phyloP scores from a whole-genome alignment of 2,797 vertebrate species.

The Centropyge bicolor region DNA sequence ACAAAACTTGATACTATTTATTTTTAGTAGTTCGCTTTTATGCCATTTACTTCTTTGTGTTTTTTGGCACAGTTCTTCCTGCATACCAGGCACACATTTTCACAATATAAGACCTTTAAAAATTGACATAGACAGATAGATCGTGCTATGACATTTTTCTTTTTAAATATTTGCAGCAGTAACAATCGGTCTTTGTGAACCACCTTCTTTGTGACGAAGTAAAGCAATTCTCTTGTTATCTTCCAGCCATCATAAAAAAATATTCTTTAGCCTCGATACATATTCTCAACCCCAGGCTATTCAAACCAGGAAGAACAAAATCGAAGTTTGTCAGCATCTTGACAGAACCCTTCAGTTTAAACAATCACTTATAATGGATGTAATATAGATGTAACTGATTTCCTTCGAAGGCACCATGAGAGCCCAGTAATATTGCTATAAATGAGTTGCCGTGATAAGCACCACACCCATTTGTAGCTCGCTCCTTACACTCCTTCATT shows the following conservation, averaged over 20 bases:
- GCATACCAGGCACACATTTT: not conserved
- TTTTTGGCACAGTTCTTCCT: not conserved
- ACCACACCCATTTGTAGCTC: constrained; percentile 23
- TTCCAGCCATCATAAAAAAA: not conserved
- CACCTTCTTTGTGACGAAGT: not conserved
- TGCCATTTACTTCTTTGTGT: not conserved
- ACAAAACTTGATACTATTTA: not conserved
- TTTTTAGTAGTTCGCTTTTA: not conserved
- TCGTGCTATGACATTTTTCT: not conserved
- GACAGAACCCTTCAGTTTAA: not conserved
- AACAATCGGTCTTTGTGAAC: not conserved
- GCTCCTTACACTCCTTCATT: constrained; percentile 14
- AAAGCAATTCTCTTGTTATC: not conserved
- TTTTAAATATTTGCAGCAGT: not conserved
- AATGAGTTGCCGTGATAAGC: constrained; percentile 9
- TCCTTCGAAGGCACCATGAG: too few relatives aligned
- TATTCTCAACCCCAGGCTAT: not conserved
- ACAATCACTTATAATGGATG: too few relatives aligned
- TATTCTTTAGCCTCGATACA: not conserved
- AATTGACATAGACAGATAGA: not conserved
- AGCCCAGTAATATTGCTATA: not conserved
- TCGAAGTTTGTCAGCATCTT: not conserved
- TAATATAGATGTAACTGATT: not conserved
- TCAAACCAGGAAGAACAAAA: not conserved
- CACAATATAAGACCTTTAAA: not conserved